Percentiles rank a stretch among this genome's conserved stretches.
phyloP scores from a whole-genome alignment of 2,888 invertebrate genomes.

The Amblyjoppa proteus region DNA sequence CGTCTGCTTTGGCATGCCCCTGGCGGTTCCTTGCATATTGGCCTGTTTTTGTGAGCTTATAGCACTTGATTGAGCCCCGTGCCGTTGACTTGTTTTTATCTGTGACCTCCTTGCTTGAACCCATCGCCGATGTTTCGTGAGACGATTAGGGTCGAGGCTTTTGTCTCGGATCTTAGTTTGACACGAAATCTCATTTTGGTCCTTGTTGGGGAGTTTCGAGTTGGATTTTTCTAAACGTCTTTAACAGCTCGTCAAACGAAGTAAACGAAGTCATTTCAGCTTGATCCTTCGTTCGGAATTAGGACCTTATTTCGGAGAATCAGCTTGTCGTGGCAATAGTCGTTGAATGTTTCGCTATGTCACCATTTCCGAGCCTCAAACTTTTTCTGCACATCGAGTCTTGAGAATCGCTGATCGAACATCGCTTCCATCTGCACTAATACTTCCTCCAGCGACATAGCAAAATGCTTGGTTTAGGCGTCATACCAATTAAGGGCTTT shows the following conservation, averaged over 20 bases:
- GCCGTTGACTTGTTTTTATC: constrained; percentile 18
- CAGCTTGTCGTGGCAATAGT: constrained; percentile 69
- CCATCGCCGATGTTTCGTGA: background rate
- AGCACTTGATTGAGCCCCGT: constrained; percentile 48
- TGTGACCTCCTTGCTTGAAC: background rate
- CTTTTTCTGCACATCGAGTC: constrained; percentile 54
- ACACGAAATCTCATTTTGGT: constrained; percentile 21
- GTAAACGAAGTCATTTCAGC: constrained; percentile 62
- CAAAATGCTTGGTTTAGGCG: constrained; percentile 59
- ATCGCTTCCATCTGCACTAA: constrained; percentile 59
- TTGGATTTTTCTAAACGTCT: constrained; percentile 55
- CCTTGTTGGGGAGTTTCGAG: constrained; percentile 21
- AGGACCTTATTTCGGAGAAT: constrained; percentile 65
- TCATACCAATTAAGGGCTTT: constrained; percentile 63
- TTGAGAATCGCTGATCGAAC: constrained; percentile 62
- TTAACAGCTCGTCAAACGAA: constrained; percentile 38
- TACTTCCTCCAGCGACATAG: constrained; percentile 57
- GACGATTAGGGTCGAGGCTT: constrained; percentile 8
- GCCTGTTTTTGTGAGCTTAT: constrained; percentile 28
- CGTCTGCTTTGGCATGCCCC: background rate
- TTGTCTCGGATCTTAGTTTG: constrained; percentile 15
- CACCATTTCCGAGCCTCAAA: constrained; percentile 67
- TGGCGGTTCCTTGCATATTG: constrained; percentile 54
- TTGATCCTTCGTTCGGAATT: constrained; percentile 57
- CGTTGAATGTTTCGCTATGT: constrained; percentile 57